Evolutionary conservation across 2,888 invertebrate genomes (phyloP).

Genomic region (Neoaliturus tenellus): DNA sequence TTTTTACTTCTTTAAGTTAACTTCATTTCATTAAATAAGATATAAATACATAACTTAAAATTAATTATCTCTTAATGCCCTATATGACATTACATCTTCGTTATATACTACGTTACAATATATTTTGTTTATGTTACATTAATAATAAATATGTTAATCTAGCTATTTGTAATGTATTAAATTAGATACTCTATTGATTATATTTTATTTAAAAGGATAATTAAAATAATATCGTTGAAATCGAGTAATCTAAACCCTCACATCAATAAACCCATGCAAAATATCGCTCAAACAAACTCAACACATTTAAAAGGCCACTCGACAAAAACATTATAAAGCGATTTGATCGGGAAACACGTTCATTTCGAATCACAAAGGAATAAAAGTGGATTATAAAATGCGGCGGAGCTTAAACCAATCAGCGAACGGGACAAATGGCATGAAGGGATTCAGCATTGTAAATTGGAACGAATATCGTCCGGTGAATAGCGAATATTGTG

Average conservation of each 20-base stretch:
- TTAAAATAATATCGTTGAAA: too few species aligned
- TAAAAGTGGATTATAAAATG: slow-evolving; percentile 8
- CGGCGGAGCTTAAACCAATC: slow-evolving; percentile 6
- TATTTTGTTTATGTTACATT: too few species aligned
- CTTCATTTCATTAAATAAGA: too few species aligned
- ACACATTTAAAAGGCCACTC: background rate
- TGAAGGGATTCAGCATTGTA: background rate
- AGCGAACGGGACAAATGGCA: background rate
- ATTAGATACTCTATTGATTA: too few species aligned
- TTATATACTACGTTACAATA: too few species aligned
- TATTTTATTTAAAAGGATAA: too few species aligned
- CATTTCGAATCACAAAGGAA: slow-evolving; percentile 16
- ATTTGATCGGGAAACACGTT: background rate
- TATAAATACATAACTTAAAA: too few species aligned
- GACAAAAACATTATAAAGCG: background rate
- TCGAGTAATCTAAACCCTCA: background rate
- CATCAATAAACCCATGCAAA: background rate
- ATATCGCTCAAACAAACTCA: background rate
- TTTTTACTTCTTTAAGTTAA: too few species aligned
- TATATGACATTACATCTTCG: too few species aligned
- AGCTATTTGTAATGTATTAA: too few species aligned
- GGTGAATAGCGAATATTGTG: background rate
- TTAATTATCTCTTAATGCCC: too few species aligned
- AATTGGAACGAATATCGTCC: background rate
- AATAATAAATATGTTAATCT: too few species aligned